A percentile compares a stretch with the other conserved stretches of the same genome.
Evolutionary conservation across 2,888 invertebrate species (phyloP).

Genomic region (Carabus problematicus): DNA sequence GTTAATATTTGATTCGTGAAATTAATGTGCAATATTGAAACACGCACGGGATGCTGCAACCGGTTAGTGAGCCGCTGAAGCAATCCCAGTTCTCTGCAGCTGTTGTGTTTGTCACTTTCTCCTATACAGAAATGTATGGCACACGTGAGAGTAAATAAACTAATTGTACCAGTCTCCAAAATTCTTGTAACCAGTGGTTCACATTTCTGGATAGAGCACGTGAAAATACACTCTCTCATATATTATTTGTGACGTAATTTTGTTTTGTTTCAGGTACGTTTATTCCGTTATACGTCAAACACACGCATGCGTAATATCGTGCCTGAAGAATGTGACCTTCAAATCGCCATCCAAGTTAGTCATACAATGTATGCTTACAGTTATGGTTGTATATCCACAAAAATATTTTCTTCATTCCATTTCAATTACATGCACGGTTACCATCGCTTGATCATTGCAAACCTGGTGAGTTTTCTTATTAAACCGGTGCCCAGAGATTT

Average conservation of each 20-base stretch:
- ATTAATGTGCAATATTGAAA: conserved; percentile 17
- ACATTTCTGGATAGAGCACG: conserved; percentile 20
- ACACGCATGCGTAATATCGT: background rate
- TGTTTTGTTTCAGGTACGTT: conserved; percentile 34
- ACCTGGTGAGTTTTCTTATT: too few relatives aligned
- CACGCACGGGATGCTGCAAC: conserved; percentile 2
- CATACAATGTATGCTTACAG: background rate
- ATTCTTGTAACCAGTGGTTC: background rate
- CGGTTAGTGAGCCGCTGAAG: conserved; percentile 3
- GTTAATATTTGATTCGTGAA: too few relatives aligned
- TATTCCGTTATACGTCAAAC: background rate
- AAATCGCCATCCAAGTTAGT: background rate
- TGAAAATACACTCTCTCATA: conserved; percentile 16
- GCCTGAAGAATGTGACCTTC: background rate
- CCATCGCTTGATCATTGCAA: too few relatives aligned
- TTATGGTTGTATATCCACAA: too few relatives aligned
- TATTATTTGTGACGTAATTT: conserved; percentile 11
- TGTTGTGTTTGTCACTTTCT: conserved; percentile 38
- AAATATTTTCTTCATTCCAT: background rate
- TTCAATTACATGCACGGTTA: background rate
- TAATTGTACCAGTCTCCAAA: conserved; percentile 14
- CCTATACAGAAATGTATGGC: conserved; percentile 22
- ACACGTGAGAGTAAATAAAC: conserved; percentile 27
- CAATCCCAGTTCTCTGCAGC: conserved; percentile 17
- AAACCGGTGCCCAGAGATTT: too few relatives aligned